Evolutionary conservation across 1,140 invertebrate species (phyloP).

Genomic region (Zaprionus ghesquierei): DNA sequence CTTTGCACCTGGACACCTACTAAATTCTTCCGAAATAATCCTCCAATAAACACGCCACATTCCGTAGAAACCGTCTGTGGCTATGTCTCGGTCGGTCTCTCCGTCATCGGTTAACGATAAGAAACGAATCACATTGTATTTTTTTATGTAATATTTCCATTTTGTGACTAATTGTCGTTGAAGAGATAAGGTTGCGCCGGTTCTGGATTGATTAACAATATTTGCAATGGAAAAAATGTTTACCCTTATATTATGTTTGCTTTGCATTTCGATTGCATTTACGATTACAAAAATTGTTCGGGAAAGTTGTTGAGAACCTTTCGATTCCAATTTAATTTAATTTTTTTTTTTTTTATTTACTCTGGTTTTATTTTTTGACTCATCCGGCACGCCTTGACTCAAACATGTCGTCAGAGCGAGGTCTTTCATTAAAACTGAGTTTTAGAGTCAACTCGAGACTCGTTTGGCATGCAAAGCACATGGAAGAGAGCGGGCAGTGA

Average conservation of each 20-base stretch:
- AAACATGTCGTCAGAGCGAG: neutral
- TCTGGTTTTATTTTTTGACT: slow-evolving; percentile 8
- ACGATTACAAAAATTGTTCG: slow-evolving; percentile 8
- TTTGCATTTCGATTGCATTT: slow-evolving; percentile 11
- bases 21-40: neutral
- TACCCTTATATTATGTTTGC: neutral
- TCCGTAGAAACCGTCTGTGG: neutral
- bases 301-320: slow-evolving; percentile 2
- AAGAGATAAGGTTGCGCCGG: slow-evolving; percentile 11
- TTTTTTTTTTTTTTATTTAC: neutral
- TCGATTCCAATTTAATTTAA: slow-evolving; percentile 15
- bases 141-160: slow-evolving; percentile 15
- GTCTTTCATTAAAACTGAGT: neutral
- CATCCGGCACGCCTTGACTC: slow-evolving; percentile 33
- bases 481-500: slow-evolving; percentile 5
- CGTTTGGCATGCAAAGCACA: slow-evolving; percentile 34
- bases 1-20: neutral
- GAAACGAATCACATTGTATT: slow-evolving; percentile 20
- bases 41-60: neutral
- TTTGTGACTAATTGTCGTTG: slow-evolving; percentile 44
- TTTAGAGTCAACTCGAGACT: neutral
- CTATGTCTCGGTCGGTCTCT: neutral
- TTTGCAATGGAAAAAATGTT: slow-evolving; percentile 1
- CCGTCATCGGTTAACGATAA: slow-evolving; percentile 19
- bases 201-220: neutral